phyloP scores from a whole-genome alignment of 64 coral and sea anemone genomes.

The Exaiptasia diaphana region DNA sequence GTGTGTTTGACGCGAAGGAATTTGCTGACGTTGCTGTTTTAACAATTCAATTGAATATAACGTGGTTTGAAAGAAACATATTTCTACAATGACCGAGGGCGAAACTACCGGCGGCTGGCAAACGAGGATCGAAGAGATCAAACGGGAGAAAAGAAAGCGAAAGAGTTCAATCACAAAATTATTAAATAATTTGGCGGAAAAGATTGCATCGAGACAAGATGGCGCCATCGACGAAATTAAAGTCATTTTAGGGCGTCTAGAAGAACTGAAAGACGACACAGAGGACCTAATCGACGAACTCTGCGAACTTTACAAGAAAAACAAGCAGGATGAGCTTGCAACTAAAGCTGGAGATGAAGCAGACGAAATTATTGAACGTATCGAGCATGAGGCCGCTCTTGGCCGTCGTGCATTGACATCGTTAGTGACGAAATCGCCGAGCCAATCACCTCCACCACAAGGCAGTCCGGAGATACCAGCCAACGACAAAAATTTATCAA shows the following conservation, averaged over 20 bases:
- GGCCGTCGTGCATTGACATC: conserved; percentile 16
- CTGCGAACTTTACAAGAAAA: neutral
- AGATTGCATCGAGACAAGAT: neutral
- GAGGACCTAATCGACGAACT: conserved; percentile 3
- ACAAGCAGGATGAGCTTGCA: neutral
- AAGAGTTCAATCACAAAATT: neutral
- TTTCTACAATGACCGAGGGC: no score
- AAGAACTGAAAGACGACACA: conserved; percentile 27
- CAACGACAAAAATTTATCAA: neutral
- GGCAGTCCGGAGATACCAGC: neutral
- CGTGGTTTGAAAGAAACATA: no score
- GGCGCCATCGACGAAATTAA: neutral
- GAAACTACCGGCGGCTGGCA: neutral
- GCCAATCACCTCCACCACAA: neutral
- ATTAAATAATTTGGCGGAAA: neutral
- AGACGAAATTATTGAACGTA: conserved; percentile 24
- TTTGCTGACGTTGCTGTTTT: no score
- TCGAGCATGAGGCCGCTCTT: conserved; percentile 12
- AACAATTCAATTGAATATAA: no score
- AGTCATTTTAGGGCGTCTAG: conserved; percentile 10
- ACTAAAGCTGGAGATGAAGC: conserved; percentile 37
- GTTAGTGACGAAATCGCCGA: neutral
- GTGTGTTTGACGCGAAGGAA: neutral
- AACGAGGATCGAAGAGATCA: neutral
- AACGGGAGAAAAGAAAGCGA: neutral